Base-by-base conservation (phyloP, 2,888 invertebrate genomes). In the Eupithecia tripunctaria region DNA sequence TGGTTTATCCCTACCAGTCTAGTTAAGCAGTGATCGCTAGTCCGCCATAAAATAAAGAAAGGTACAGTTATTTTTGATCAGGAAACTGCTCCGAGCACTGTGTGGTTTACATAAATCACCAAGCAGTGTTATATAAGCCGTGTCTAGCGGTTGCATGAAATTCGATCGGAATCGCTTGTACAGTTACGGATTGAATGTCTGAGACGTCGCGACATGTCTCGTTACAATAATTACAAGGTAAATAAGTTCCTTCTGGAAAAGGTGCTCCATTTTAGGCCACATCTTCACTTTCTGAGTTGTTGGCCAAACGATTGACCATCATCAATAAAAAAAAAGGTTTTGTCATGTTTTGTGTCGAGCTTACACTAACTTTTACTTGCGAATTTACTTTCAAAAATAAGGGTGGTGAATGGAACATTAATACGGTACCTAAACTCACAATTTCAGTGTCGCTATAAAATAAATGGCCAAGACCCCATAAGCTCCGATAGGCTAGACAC, bases 141-240 rank as follows among this genome's bases (percentile, higher is more conserved):
- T 36, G 64, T 47, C 64, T 73, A 73, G 83, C 82, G 82, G 85
- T 85, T 68, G 79, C 81, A 76, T 82, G 77, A 75, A 81, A 85
- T 83, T 81, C 80, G 79, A 84, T 82, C 80, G 75, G 80, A 85
- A 85, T 86, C 79, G 82, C 84, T 72, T 79, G 81, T 86, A 86
- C 88, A 82, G 88, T 87, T 86, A 87, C 73, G 72, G 73, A 76
- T 75, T 65, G 75, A 72, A 68, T 78, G 71, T 78, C 78, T 75
- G 67, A 63, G 67, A 72, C 43, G 36, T 60, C 18, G 62, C 10
- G 32, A 2, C 62, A n/a, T n/a, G n/a, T n/a, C n/a, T n/a, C n/a
- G n/a, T n/a, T n/a, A n/a, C n/a, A n/a, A n/a, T n/a, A n/a, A n/a
- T n/a, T n/a, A n/a, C n/a, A n/a, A n/a, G n/a, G n/a, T n/a, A n/a